phyloP scores from a whole-genome alignment of 2,888 invertebrate genomes.

The Atherix ibis region DNA sequence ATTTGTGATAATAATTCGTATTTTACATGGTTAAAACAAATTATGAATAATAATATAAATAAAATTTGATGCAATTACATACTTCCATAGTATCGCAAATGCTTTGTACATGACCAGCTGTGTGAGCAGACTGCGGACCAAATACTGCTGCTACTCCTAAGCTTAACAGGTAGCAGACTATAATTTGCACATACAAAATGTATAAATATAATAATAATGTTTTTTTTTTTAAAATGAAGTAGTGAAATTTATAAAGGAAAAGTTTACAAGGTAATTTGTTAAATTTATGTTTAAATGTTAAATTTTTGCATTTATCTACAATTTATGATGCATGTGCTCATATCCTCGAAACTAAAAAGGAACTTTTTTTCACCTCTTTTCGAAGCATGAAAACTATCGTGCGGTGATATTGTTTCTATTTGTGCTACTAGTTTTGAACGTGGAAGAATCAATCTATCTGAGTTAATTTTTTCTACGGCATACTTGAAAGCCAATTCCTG shows the following conservation, averaged over 20 bases:
- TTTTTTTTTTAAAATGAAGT: neutral
- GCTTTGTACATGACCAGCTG: conserved; percentile 86
- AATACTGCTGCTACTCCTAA: conserved; percentile 88
- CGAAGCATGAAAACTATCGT: conserved; percentile 87
- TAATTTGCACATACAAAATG: conserved; percentile 16
- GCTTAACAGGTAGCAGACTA: conserved; percentile 75
- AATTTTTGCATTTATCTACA: too few relatives aligned
- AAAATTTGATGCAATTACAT: conserved; percentile 2
- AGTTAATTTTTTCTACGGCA: conserved; percentile 81
- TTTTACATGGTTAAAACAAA: neutral
- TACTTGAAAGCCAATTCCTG: conserved; percentile 85
- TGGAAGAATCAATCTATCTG: conserved; percentile 64
- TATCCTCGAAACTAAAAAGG: too few relatives aligned
- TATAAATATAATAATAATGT: neutral
- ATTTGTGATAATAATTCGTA: neutral
- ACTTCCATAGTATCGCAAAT: conserved; percentile 90
- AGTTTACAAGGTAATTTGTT: too few relatives aligned
- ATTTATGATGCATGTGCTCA: too few relatives aligned
- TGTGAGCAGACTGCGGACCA: conserved; percentile 80
- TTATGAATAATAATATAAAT: too few relatives aligned
- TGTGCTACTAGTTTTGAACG: conserved; percentile 77
- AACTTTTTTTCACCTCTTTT: too few relatives aligned
- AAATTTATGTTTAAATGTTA: too few relatives aligned
- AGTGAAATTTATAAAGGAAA: neutral
- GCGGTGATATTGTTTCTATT: conserved; percentile 76